Evolutionary conservation across 2,888 invertebrate species (phyloP), one percentile per base, ranked within the genome.

Genomic region (Trichacis sp.): DNA sequence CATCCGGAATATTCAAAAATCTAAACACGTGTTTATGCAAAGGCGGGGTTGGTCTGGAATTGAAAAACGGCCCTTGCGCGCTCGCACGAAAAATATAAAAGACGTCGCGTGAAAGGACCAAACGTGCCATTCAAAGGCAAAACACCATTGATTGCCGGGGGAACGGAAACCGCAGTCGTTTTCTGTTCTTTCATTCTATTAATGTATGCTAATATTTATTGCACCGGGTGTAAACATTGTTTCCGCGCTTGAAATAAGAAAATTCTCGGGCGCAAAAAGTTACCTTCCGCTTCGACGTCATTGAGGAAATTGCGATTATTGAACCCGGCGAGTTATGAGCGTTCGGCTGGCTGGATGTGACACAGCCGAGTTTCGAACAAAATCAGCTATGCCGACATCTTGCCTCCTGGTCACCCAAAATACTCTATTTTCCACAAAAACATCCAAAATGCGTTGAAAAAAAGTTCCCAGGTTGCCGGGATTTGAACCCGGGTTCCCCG

Each of bases 321-420:
- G n/a, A n/a, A n/a, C n/a, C n/a, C n/a, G 79, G 54, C 57, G 80
- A 67, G 17, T 61, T 24, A 8, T 70, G 74, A 69, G 71, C 73
- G 77, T 78, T 79, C 72, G 74, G 91, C 87, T 92, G 92, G 91
- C 92, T 89, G 87, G 92, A 92, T 92, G 92, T 90, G 91, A 89
- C 92, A 92, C 89, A 92, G 92, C 92, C 91, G 92, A 88, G 88
- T 89, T 88, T 87, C 81, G 85, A 86, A 87, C 84, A 87, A 86
- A 87, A 88, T 91, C 92, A 92, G 92, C 92, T 92, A 92, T 92
- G 92, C 92, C 92, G 91, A 92, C 92, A 92, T 92, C 92, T 92
- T 92, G 92, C 92, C 92, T 92, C 87, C 91, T 89, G 89, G 81
- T 83, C 85, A 86, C 81, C 83, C 81, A 76, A 77, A 71, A 66